phyloP scores from a whole-genome alignment of 2,113 vertebrate species.

The Poecilia latipinna region DNA sequence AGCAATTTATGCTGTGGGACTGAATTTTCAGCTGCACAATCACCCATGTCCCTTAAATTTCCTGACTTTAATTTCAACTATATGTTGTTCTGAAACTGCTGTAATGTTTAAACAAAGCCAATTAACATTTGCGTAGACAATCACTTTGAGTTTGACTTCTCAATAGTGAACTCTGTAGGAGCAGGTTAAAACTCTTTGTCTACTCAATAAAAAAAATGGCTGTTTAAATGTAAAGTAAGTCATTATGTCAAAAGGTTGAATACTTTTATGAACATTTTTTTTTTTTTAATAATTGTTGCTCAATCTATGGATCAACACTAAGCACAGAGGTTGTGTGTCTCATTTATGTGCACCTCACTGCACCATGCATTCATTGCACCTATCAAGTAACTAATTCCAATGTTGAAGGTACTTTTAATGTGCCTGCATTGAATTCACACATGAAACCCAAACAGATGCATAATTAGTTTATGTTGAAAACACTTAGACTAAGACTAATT shows the following conservation, averaged over 20 bases:
- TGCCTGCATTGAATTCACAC: no score
- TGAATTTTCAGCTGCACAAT: background rate
- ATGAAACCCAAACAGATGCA: background rate
- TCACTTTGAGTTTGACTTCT: no score
- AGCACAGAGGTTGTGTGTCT: background rate
- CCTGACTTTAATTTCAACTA: background rate
- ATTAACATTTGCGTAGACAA: background rate
- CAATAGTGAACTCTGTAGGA: background rate
- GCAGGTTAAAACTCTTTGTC: background rate
- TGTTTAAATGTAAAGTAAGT: no score
- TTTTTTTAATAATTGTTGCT: no score
- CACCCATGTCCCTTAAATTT: background rate
- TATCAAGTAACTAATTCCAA: no score
- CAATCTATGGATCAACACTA: background rate
- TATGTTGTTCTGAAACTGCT: background rate
- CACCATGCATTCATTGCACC: background rate
- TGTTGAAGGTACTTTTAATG: no score
- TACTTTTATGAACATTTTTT: no score
- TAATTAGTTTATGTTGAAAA: background rate
- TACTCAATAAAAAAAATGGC: no score
- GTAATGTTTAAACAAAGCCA: background rate
- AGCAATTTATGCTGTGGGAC: background rate
- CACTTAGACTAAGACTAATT: background rate
- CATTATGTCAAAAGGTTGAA: no score
- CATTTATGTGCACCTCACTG: background rate